Percentiles rank a stretch among this genome's conserved stretches.
Evolutionary conservation across 23 tunicate species (phyloP).

Genomic region (Ascidia mentula): DNA sequence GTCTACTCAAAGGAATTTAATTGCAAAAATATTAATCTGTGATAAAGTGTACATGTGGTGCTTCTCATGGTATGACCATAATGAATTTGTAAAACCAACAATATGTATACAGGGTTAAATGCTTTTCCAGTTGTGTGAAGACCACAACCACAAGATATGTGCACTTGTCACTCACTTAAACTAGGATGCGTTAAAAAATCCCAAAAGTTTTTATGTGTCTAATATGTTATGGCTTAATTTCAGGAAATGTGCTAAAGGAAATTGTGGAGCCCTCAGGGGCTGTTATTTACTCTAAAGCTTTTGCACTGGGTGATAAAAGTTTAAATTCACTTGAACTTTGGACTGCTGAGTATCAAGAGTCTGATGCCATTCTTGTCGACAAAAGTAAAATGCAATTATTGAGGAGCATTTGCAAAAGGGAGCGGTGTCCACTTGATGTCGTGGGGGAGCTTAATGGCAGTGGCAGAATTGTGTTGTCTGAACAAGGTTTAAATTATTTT

Average conservation of each 20-base stretch:
- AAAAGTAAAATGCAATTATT: conserved; percentile 17
- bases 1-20: no score
- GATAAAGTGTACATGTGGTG: no score
- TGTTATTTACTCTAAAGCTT: conserved; percentile 47
- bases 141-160: no score
- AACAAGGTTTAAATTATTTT: conserved; percentile 50
- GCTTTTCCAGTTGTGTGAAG: no score
- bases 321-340: conserved; percentile 72
- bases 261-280: conserved; percentile 91
- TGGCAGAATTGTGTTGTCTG: conserved; percentile 69
- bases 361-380: conserved; percentile 62
- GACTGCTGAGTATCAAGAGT: conserved; percentile 94
- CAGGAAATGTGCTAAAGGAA: conserved; percentile 86
- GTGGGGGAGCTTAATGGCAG: conserved; percentile 76
- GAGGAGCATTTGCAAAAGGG: conserved; percentile 62
- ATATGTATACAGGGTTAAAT: no score
- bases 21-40: no score
- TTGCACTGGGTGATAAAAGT: conserved; percentile 62
- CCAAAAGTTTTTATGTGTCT: no score
- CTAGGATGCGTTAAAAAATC: no score
- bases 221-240: no score
- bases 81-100: no score
- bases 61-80: no score
- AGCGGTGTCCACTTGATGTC: conserved; percentile 73
- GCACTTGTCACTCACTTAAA: no score